Percentiles rank a stretch among this genome's conserved stretches.
Conservation (phyloP, 2,888 invertebrate genomes). For the Microctonus brassicae region DNA sequence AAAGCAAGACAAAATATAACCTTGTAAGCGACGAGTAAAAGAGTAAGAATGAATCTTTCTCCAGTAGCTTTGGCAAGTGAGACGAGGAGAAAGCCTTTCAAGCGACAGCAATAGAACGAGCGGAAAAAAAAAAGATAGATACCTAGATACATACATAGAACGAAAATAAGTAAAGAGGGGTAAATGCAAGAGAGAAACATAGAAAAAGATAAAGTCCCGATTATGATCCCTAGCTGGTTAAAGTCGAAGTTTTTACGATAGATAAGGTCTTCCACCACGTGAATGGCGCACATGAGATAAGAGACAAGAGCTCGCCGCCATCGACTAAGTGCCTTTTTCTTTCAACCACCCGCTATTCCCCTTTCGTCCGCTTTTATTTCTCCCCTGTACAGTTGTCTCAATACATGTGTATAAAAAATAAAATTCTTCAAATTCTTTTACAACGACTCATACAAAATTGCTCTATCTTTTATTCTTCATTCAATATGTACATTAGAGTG, state of each 20-base stretch:
- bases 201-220: constrained; percentile 54
- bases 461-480: background rate
- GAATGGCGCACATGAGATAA: constrained; percentile 32
- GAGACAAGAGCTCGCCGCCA: constrained; percentile 37
- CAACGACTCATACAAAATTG: background rate
- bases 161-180: background rate
- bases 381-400: background rate
- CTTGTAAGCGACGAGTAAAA: background rate
- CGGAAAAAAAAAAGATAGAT: constrained; percentile 19
- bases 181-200: constrained; percentile 31
- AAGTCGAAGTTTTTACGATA: constrained; percentile 66
- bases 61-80: constrained; percentile 46
- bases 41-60: too few relatives aligned
- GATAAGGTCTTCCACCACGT: constrained; percentile 51
- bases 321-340: constrained; percentile 43
- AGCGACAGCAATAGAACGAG: background rate
- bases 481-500: too few relatives aligned
- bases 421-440: constrained; percentile 8
- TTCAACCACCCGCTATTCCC: background rate
- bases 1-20: constrained; percentile 29
- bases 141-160: background rate
- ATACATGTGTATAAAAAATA: background rate
- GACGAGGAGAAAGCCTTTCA: constrained; percentile 42
- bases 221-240: constrained; percentile 67
- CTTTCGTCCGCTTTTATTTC: background rate